Conservation (phyloP, 2,888 invertebrate genomes). For the Platypus cylindrus region DNA sequence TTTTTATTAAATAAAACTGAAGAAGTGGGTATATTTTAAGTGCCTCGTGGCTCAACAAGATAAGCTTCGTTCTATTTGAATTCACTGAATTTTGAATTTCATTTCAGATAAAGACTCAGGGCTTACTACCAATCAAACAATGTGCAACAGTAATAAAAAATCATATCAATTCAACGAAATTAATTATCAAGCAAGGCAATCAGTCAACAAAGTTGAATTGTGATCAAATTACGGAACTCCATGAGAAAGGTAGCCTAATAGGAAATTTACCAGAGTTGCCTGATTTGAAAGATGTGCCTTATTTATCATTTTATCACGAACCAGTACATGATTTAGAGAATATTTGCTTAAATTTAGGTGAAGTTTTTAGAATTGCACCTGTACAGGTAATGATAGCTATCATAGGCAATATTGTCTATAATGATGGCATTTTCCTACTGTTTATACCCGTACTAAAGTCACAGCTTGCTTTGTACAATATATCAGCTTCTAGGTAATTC, state of each 20-base stretch:
- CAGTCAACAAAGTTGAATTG: slow-evolving; percentile 13
- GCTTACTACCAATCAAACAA: slow-evolving; percentile 32
- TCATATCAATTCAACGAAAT: slow-evolving; percentile 30
- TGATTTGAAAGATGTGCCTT: slow-evolving; percentile 41
- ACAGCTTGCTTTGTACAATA: no score
- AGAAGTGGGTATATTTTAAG: no score
- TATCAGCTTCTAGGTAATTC: no score
- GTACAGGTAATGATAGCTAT: slow-evolving; percentile 25
- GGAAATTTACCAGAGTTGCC: slow-evolving; percentile 45
- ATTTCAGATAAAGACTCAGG: slow-evolving; percentile 27
- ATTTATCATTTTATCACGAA: slow-evolving; percentile 38
- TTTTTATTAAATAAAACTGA: slow-evolving; percentile 22
- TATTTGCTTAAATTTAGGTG: slow-evolving; percentile 25
- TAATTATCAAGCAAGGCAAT: slow-evolving; percentile 28
- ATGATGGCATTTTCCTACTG: neutral
- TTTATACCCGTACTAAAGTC: no score
- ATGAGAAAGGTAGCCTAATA: slow-evolving; percentile 24
- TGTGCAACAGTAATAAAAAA: slow-evolving; percentile 32
- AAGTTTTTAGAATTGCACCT: slow-evolving; percentile 27
- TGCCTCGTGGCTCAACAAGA: no score
- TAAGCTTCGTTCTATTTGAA: slow-evolving; percentile 2
- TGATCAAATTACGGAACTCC: slow-evolving; percentile 22
- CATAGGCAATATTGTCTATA: neutral
- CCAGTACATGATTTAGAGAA: slow-evolving; percentile 24
- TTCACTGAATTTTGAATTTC: slow-evolving; percentile 3